Percentiles rank a stretch among this genome's conserved stretches.
phyloP scores from a whole-genome alignment of 2,797 vertebrate species.

The Coregonus ussuriensis region DNA sequence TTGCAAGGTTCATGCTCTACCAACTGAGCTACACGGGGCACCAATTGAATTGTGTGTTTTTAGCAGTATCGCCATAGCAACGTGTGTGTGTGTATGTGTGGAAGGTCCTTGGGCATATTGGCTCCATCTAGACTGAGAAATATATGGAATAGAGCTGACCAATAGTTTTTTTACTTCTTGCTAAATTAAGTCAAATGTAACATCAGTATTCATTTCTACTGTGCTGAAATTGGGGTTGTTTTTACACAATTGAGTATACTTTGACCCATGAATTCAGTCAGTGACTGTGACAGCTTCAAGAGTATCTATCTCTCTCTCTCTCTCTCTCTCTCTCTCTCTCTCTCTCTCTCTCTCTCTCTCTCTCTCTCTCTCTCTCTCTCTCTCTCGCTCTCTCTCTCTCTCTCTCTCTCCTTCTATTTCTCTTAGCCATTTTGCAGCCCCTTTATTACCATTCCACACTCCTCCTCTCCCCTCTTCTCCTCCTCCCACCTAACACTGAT shows the following conservation, averaged over 20 bases:
- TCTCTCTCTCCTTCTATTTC: constrained; percentile 8
- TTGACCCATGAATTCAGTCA: constrained; percentile 48
- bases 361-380: constrained; percentile 17
- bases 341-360: too few species aligned
- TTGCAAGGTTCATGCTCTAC: too few species aligned
- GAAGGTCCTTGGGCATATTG: not conserved
- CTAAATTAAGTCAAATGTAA: constrained; percentile 1
- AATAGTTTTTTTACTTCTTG: not conserved
- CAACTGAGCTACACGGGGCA: not conserved
- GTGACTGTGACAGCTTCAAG: constrained; percentile 10
- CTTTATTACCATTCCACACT: not conserved
- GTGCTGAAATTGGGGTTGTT: constrained; percentile 41
- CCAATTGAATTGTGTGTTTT: not conserved
- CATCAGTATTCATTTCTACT: constrained; percentile 34
- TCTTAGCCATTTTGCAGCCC: constrained; percentile 36
- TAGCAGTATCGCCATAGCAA: not conserved
- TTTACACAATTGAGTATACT: constrained; percentile 21
- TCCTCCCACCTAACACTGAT: constrained; percentile 29
- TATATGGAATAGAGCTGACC: not conserved
- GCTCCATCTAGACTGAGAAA: not conserved
- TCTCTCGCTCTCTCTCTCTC: constrained; percentile 18
- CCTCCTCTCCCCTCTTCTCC: constrained; percentile 5
- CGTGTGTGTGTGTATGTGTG: not conserved
- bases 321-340: too few species aligned
- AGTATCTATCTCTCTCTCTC: not conserved